A percentile compares a stretch with the other conserved stretches of the same genome.
Conservation (phyloP, 2,113 vertebrate genomes). For the Siniperca knerii region DNA sequence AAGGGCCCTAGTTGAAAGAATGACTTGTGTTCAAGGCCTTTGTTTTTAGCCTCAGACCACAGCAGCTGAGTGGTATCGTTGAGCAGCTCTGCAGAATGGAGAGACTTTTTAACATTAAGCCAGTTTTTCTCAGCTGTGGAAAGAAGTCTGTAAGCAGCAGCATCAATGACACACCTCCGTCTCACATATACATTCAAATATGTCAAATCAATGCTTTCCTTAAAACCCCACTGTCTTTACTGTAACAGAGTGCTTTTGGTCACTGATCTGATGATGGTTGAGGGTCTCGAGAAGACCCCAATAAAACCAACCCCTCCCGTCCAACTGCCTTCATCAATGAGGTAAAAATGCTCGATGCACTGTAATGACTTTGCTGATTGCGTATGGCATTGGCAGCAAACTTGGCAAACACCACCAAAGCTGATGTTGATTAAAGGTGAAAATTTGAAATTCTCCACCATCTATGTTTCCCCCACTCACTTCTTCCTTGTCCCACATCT, state of each 20-base stretch:
- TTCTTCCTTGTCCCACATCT: neutral
- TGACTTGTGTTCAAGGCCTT: neutral
- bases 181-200: neutral
- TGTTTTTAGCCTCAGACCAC: neutral
- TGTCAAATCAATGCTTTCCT: neutral
- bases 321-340: neutral
- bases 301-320: too few species aligned
- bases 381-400: neutral
- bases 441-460: neutral
- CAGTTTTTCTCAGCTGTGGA: neutral
- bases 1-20: neutral
- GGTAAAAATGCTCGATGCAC: neutral
- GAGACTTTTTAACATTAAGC: neutral
- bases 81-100: neutral
- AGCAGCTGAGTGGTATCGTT: neutral
- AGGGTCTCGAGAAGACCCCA: neutral
- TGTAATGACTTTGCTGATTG: neutral
- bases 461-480: neutral
- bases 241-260: neutral
- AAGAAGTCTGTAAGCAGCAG: neutral
- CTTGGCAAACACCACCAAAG: neutral
- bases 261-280: neutral
- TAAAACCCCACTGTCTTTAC: neutral
- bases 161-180: neutral
- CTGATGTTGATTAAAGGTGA: neutral